Percentiles rank a stretch among this genome's conserved stretches.
Conservation (phyloP, 2,888 invertebrate genomes). For the Cryptocephalus primarius region DNA sequence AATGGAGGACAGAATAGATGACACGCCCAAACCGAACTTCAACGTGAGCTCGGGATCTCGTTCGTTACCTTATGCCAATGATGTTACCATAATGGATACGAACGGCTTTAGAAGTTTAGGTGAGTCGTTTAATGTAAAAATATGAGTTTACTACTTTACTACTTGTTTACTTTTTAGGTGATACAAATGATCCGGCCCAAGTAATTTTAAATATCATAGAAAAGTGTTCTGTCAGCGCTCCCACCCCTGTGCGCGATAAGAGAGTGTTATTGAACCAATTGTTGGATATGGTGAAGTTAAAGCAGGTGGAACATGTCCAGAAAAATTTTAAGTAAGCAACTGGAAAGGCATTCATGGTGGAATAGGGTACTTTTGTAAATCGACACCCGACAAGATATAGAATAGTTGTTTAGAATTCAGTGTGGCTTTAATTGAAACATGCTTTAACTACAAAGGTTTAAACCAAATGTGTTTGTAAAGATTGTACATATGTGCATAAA, state of each 20-base stretch:
- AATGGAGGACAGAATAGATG: slow-evolving; percentile 46
- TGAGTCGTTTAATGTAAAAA: slow-evolving; percentile 5
- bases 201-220: slow-evolving; percentile 37
- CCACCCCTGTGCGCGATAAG: slow-evolving; percentile 30
- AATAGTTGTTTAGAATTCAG: too few relatives aligned
- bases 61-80: slow-evolving; percentile 31
- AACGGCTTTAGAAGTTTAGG: slow-evolving; percentile 33
- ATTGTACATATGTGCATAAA: too few relatives aligned
- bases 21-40: slow-evolving; percentile 31
- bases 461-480: too few relatives aligned
- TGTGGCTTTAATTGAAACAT: too few relatives aligned
- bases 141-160: too few relatives aligned
- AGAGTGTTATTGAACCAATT: slow-evolving; percentile 35
- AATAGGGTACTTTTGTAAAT: too few relatives aligned
- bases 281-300: slow-evolving; percentile 39
- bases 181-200: slow-evolving; percentile 25
- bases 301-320: slow-evolving; percentile 41
- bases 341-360: too few relatives aligned
- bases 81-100: slow-evolving; percentile 27
- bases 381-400: too few relatives aligned
- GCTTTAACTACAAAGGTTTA: too few relatives aligned
- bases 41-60: slow-evolving; percentile 22
- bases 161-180: slow-evolving; percentile 12
- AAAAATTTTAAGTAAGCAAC: slow-evolving; percentile 39
- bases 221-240: slow-evolving; percentile 28